Evolutionary conservation across 1,140 invertebrate genomes (phyloP).

Genomic region (Drosophila fuyamai): DNA sequence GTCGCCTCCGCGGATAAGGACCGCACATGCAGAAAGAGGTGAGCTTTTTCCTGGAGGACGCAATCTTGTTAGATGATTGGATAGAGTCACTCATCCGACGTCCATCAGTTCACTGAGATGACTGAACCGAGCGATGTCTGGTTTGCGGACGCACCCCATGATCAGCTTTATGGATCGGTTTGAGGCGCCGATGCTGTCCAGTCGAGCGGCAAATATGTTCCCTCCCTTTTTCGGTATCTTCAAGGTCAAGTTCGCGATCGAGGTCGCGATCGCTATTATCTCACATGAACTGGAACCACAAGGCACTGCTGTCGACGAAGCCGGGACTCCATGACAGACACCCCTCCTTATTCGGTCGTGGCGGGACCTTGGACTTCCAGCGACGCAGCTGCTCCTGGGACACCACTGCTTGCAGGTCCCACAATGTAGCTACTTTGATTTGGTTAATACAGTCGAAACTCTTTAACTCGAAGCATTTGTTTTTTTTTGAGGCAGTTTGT

Average conservation of each 20-base stretch:
- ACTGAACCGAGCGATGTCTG: conserved; percentile 51
- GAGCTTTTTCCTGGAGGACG: conserved; percentile 74
- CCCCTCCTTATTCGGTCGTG: neutral
- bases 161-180: conserved; percentile 35
- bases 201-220: conserved; percentile 61
- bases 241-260: conserved; percentile 58
- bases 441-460: neutral
- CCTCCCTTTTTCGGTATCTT: conserved; percentile 40
- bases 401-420: conserved; percentile 35
- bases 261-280: conserved; percentile 36
- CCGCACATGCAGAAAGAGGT: conserved; percentile 82
- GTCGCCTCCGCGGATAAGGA: conserved; percentile 65
- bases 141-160: neutral
- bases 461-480: neutral
- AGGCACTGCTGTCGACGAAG: conserved; percentile 60
- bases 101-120: conserved; percentile 25
- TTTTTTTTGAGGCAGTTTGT: too few relatives aligned
- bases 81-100: conserved; percentile 25
- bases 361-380: conserved; percentile 37
- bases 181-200: conserved; percentile 15
- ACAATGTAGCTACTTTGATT: conserved; percentile 3
- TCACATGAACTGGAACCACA: conserved; percentile 71
- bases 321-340: conserved; percentile 4
- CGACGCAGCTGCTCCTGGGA: conserved; percentile 33
- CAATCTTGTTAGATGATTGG: conserved; percentile 70